Evolutionary conservation across 2,888 invertebrate species (phyloP), one percentile per base, ranked within the genome.

Genomic region (Cataglyphis albicans): DNA sequence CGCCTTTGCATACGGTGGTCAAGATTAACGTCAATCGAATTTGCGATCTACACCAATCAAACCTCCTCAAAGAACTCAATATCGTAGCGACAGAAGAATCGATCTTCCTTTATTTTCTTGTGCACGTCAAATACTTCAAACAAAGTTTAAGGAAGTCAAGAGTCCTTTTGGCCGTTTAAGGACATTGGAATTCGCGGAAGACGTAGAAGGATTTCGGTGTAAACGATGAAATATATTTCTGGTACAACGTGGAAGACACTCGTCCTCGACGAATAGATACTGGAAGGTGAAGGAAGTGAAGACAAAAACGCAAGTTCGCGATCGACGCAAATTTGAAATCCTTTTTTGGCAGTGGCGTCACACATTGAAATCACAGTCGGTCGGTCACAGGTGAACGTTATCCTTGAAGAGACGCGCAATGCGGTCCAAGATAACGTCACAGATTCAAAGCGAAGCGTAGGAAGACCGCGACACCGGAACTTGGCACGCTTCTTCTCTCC

Each of bases 261-360:
- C 32, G 59, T 80, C 44, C 32, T 59, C 72, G 41, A 59, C 18
- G 21, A 76, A 57, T 21, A 57, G 32, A 44, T 7, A n/a, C 72
- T 32, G 70, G 70, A 78, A 78, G 70, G 70, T 35, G 44, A 35
- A 72, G 59, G 78, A 78, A 78, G 76, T 15, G 21, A 15, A 57
- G 32, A 59, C 44, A 38, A 52, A 75, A 63, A 35, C 32, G 38
- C 68, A 57, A 44, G n/a, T 52, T 55, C 57, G 32, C 78, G 41
- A 41, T 78, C 65, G 29, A n/a, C 38, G 61, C 67, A 44, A n/a
- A n/a, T 81, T 63, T 83, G n/a, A 81, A 81, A 52, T 76, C 63
- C 55, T 18, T 48, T 52, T 83, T 90, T 88, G 90, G 88, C 87
- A 90, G 90, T 88, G 87, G 74, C 64, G 44, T 85, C 85, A 68